Evolutionary conservation across 1,140 invertebrate species (phyloP), one percentile per base, ranked within the genome.

Genomic region (Trichonephila clavata): DNA sequence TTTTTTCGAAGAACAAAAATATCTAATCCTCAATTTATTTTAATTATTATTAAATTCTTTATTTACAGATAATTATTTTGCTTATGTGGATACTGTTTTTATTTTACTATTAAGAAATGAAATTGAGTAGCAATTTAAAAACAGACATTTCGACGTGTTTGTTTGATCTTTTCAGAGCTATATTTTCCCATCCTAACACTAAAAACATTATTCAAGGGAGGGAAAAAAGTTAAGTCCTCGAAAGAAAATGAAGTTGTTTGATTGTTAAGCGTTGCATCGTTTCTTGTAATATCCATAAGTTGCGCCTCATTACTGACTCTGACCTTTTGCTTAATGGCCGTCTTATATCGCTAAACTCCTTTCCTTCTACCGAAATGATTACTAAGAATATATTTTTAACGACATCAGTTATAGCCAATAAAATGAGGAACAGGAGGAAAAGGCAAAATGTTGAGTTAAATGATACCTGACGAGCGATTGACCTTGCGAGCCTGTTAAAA

Each of bases 391-490:
- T 81, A 93, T 77, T 93, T 93, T 93, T 93, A 93, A 93, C 71
- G 92, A 88, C 92, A 88, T 71, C 92, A 80, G 86, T 93, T 87
- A 93, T 93, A 80, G 92, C 61, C 71, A 77, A 93, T 87, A 88
- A 93, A 93, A 81, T 93, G 83, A 88, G 57, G 84, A 88, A 77
- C 77, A 68, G 89, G 57, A 24, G 80, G 77, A 80, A 84, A 84
- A 39, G 57, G 21, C 84, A 50, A 80, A 93, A 87, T 88, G 92
- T 81, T 24, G 71, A 87, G 84, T 93, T 93, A 93, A 93, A 93
- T 93, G 92, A 93, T 93, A 93, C 92, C 86, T 93, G 92, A 88
- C 92, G 92, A 88, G 59, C 21, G 92, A 87, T 87, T 93, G 92
- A 93, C 84, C 92, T 93, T 93, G 86, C 27, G 91, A 7, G 91